phyloP scores from a whole-genome alignment of 2,113 vertebrate species.

The Recurvirostra avosetta region DNA sequence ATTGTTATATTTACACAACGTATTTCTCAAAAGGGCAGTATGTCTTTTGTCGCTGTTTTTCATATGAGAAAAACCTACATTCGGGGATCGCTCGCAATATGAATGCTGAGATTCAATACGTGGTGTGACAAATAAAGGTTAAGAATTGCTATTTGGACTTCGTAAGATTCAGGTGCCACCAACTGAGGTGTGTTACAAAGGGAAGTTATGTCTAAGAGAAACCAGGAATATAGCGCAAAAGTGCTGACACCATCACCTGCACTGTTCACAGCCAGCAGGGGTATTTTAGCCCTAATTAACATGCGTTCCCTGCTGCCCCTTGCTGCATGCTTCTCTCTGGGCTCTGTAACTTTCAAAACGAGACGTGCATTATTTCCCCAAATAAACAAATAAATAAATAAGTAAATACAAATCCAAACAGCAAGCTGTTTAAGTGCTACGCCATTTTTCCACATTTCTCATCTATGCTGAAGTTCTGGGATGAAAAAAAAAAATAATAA shows the following conservation, averaged over 20 bases:
- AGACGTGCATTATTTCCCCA: background rate
- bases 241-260: background rate
- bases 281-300: background rate
- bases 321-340: background rate
- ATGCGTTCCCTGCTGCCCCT: background rate
- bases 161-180: background rate
- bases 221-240: background rate
- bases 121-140: background rate
- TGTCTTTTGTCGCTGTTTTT: background rate
- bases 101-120: background rate
- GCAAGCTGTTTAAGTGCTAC: background rate
- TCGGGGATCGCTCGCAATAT: background rate
- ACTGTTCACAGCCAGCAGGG: background rate
- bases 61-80: background rate
- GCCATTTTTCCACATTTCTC: background rate
- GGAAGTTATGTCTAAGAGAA: background rate
- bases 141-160: background rate
- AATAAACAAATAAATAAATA: background rate
- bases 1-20: background rate
- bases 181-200: background rate
- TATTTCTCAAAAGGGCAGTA: background rate
- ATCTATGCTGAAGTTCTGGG: background rate
- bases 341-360: background rate
- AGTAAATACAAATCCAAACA: background rate
- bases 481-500: background rate